Evolutionary conservation across 2,888 invertebrate genomes (phyloP).

Genomic region (Oegoconia quadripuncta): DNA sequence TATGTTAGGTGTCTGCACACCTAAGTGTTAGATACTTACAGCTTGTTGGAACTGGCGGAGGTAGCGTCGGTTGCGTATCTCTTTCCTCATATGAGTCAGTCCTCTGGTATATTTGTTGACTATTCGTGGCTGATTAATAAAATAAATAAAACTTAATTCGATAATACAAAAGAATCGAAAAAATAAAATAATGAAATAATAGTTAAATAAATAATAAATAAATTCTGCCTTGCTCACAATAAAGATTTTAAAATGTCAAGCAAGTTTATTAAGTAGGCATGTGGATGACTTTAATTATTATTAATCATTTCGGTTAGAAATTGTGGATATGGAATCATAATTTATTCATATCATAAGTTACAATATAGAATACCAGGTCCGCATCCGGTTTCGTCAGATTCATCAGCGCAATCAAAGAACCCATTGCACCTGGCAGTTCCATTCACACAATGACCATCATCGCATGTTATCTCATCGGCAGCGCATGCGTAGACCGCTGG

Average conservation of each 20-base stretch:
- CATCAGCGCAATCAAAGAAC: constrained; percentile 61
- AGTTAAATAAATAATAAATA: neutral
- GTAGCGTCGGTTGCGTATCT: neutral
- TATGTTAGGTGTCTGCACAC: too few species aligned
- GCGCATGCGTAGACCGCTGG: constrained; percentile 37
- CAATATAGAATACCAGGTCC: constrained; percentile 6
- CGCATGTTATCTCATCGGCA: constrained; percentile 62
- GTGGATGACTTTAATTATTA: too few species aligned
- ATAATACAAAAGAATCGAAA: constrained; percentile 5
- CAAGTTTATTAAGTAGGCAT: too few species aligned
- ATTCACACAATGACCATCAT: constrained; percentile 75
- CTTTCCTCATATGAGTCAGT: too few species aligned
- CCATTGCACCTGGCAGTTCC: constrained; percentile 61
- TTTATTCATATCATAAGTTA: neutral
- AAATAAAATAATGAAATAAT: neutral
- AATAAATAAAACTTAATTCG: constrained; percentile 8
- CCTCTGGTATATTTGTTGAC: neutral
- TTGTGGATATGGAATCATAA: neutral
- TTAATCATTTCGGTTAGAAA: too few species aligned
- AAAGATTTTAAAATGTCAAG: too few species aligned
- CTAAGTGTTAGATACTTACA: too few species aligned
- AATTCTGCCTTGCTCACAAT: too few species aligned
- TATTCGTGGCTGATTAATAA: neutral
- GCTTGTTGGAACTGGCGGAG: neutral
- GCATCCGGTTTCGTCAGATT: constrained; percentile 55